Conservation (phyloP, 2,888 invertebrate genomes). For the Tinea pellionella region DNA sequence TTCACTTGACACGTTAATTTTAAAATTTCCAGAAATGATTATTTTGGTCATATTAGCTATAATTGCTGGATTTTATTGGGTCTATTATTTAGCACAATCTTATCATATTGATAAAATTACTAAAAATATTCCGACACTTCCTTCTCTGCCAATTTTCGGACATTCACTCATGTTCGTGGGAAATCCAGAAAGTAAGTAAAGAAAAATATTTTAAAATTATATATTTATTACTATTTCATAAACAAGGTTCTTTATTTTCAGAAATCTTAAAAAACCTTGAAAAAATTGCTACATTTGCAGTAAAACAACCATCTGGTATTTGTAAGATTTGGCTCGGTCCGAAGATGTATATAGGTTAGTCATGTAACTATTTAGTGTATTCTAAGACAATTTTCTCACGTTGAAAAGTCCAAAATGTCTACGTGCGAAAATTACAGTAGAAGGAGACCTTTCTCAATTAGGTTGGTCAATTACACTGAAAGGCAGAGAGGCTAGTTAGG, state of each 20-base stretch:
- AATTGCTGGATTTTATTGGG: conserved; percentile 27
- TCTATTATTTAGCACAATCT: conserved; percentile 27
- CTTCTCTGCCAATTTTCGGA: conserved; percentile 40
- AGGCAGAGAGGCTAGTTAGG: too few species aligned
- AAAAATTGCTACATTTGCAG: conserved; percentile 31
- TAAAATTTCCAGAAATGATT: conserved; percentile 27
- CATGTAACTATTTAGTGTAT: neutral
- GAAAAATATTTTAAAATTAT: neutral
- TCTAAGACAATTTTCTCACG: too few species aligned
- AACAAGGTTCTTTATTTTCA: conserved; percentile 24
- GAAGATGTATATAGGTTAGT: conserved; percentile 48
- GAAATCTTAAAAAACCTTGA: conserved; percentile 44
- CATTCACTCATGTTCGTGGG: conserved; percentile 46
- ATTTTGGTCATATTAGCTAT: conserved; percentile 27
- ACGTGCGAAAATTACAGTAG: too few species aligned
- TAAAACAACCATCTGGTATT: conserved; percentile 32
- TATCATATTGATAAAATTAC: conserved; percentile 35
- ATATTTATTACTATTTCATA: neutral
- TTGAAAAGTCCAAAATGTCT: too few species aligned
- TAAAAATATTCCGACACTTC: conserved; percentile 30
- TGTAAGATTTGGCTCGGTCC: conserved; percentile 49
- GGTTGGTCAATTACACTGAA: too few species aligned
- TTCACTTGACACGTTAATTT: neutral
- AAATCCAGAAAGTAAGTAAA: conserved; percentile 37
- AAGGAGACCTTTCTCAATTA: too few species aligned